Evolutionary conservation across 2,113 vertebrate species (phyloP).

Genomic region (Passer domesticus): DNA sequence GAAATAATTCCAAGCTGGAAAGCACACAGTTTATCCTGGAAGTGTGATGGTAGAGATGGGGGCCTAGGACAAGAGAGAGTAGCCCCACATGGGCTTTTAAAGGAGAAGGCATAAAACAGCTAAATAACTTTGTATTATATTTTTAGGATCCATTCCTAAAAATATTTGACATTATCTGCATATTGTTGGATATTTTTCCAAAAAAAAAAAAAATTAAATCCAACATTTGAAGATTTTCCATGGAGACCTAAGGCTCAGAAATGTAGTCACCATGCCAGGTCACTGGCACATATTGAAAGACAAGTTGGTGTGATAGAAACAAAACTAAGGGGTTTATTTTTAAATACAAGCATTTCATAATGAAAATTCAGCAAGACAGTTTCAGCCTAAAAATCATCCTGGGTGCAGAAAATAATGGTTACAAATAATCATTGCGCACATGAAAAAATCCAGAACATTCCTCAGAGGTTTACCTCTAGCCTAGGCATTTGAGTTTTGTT

Average conservation of each 20-base stretch:
- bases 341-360: conserved; percentile 13
- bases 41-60: neutral
- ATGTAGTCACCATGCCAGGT: neutral
- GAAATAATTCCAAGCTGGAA: neutral
- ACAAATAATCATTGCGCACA: neutral
- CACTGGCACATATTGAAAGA: neutral
- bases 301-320: neutral
- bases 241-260: neutral
- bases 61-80: neutral
- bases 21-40: neutral
- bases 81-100: neutral
- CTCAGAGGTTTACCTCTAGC: neutral
- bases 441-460: neutral
- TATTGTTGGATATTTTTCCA: neutral
- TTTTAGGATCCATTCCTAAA: neutral
- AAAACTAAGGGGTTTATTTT: conserved; percentile 39
- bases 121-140: neutral
- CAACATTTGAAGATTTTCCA: neutral
- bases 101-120: neutral
- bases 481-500: no score
- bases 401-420: neutral
- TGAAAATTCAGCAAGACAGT: conserved; percentile 30
- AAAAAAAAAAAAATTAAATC: neutral
- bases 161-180: neutral
- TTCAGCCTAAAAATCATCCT: neutral